Evolutionary conservation across 1,140 invertebrate species (phyloP), one percentile per base, ranked within the genome.

Genomic region (Carposina sasakii): DNA sequence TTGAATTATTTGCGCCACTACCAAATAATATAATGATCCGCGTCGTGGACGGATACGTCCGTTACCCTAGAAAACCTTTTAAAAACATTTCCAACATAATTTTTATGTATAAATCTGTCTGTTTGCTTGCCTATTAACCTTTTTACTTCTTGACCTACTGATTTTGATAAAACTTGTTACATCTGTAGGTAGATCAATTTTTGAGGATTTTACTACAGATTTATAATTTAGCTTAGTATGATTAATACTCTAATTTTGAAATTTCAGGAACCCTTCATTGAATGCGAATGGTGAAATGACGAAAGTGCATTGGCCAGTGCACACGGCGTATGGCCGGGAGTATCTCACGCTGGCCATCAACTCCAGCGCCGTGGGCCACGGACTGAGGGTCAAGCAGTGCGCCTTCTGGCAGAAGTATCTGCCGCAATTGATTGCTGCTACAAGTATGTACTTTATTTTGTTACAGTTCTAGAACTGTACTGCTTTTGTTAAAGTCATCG

Each of bases 331-430:
- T 47, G 93, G 92, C 8, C 89, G 94, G 63, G 94, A 97, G 75
- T 98, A 93, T 81, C 86, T 98, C 42, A 93, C 93, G 1, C 82
- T 98, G 41, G 91, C 92, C 54, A 88, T 92, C 0, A 95, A 96
- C 76, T 90, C 88, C 8, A 92, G 90, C 20, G 87, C 90, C n/a
- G 91, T 94, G 16, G 95, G 96, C 6, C 88, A 91, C 45, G 97
- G 96, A 15, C 92, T 94, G 4, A 88, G 96, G 51, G 89, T 94
- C 49, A 95, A 95, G 79, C 91, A 98, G 76, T 98, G 97, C 87
- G 94, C 95, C 43, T 98, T 98, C 85, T 98, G 97, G 96, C 95
- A 96, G 76, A 92, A 95, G 70, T 97, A 97, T 76, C 87, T 98
- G 74, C 96, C 97, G 44, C 92, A 96, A 75, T 86, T 98, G 22